Base-by-base conservation (phyloP, 92 coral and sea anemone genomes). In the Epizoanthus illoricatus region DNA sequence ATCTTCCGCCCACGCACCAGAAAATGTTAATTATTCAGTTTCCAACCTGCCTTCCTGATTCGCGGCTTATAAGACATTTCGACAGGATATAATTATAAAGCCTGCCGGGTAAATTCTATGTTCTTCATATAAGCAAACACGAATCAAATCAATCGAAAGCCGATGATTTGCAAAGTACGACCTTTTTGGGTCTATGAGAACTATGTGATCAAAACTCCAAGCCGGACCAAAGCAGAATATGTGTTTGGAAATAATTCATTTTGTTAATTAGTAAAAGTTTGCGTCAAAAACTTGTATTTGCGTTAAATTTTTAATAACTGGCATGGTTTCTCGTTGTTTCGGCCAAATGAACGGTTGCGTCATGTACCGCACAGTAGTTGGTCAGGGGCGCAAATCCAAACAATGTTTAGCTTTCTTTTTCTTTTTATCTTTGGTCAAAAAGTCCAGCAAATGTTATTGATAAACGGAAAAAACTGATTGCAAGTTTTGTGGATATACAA, bases 251-350 rank as follows among this genome's bases (percentile, higher is more conserved):
- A 68, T 68, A 12, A 15, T 19, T 64, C 36, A 39, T 13, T 68
- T 39, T 36, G 73, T 68, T 39, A 19, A 43, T 39, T 15, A 68
- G 28, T 68, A 39, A 16, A 68, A 24, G 4, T 68, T 68, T 68
- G 73, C 19, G 47, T 42, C 47, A 15, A 19, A 68, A 68, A 68
- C 43, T 68, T 21, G 47, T 19, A 40, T 39, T 40, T 68, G 47
- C 28, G 43, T 39, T 68, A 45, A 68, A 68, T 68, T 68, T 39
- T 68, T 68, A 68, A 68, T 68, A 68, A 36, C 73, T 39, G 73
- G 43, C 49, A 5, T 36, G 4, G 43, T 68, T 36, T 68, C 52
- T 68, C 21, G 73, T 13, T 68, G 5, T 36, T 39, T 68, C 43
- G 39, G 45, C n/a, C 73, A 68, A 36, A 13, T 39, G 49, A 68